phyloP scores from a whole-genome alignment of 1,140 invertebrate genomes.

The Eurosta solidaginis region DNA sequence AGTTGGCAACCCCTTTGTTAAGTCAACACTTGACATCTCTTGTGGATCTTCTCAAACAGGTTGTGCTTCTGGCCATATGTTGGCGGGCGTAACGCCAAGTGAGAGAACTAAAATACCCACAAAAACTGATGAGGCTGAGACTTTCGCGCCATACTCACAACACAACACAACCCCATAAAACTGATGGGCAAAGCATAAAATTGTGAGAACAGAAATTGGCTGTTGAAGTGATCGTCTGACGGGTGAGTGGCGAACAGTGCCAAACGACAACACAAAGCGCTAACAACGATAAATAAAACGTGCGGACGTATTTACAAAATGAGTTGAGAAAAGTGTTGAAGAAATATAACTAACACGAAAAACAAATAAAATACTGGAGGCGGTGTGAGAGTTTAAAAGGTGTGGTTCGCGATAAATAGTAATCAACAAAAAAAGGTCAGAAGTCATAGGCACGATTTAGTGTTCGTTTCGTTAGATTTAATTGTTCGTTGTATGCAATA shows the following conservation, averaged over 20 bases:
- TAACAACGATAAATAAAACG: neutral
- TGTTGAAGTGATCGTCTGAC: neutral
- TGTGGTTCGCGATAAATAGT: neutral
- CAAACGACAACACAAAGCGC: constrained; percentile 3
- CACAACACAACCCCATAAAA: neutral
- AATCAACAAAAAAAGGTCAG: neutral
- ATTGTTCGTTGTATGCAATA: too few species aligned
- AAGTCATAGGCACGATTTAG: too few species aligned
- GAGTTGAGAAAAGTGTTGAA: neutral
- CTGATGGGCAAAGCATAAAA: neutral
- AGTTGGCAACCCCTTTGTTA: neutral
- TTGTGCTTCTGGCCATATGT: neutral
- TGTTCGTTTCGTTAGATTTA: too few species aligned
- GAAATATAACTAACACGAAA: neutral
- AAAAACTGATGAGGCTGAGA: neutral
- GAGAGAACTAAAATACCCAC: neutral
- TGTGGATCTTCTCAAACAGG: neutral
- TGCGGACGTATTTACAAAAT: neutral
- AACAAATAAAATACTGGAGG: neutral
- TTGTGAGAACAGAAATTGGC: neutral
- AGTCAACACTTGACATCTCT: neutral
- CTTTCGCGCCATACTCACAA: neutral
- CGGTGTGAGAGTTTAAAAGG: neutral
- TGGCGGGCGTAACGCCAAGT: neutral
- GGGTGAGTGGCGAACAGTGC: constrained; percentile 1